A percentile compares a stretch with the other conserved stretches of the same genome.
These are phyloP conservation scores for Pterocles gutturalis DNA, from an alignment of 2,113 vertebrate genomes.

Conservation along the genomic window DNA sequence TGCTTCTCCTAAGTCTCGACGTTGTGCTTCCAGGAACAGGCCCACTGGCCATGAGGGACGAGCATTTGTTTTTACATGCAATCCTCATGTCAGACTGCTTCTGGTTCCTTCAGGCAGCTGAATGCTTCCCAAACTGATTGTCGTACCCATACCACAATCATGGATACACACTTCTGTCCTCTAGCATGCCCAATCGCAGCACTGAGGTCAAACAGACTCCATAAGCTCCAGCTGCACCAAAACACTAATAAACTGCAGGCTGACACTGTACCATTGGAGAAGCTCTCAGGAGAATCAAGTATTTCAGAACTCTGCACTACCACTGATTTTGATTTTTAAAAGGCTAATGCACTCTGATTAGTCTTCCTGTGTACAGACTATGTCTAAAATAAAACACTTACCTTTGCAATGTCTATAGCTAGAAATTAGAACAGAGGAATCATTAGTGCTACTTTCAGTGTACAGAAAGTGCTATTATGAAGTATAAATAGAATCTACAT, in stretches of 20 bases:
- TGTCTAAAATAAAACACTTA: constrained; percentile 11
- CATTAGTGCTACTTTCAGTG: neutral
- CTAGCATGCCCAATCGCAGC: neutral
- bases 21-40: neutral
- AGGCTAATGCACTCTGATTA: neutral
- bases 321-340: constrained; percentile 6
- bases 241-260: neutral
- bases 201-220: neutral
- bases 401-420: neutral
- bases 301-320: neutral
- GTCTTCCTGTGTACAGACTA: neutral
- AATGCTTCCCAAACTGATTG: neutral
- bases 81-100: neutral
- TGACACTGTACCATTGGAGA: neutral
- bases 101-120: neutral
- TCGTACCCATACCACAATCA: neutral
- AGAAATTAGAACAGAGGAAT: neutral
- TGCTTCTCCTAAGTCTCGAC: neutral
- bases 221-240: neutral
- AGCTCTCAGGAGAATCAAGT: neutral
- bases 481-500: constrained; percentile 2
- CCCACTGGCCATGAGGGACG: neutral
- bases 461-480: neutral
- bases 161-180: neutral
- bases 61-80: neutral